Percentiles rank a stretch among this genome's conserved stretches.
Conservation (phyloP, 2,113 vertebrate genomes). For the Pseudorhombus dupliciocellatus region DNA sequence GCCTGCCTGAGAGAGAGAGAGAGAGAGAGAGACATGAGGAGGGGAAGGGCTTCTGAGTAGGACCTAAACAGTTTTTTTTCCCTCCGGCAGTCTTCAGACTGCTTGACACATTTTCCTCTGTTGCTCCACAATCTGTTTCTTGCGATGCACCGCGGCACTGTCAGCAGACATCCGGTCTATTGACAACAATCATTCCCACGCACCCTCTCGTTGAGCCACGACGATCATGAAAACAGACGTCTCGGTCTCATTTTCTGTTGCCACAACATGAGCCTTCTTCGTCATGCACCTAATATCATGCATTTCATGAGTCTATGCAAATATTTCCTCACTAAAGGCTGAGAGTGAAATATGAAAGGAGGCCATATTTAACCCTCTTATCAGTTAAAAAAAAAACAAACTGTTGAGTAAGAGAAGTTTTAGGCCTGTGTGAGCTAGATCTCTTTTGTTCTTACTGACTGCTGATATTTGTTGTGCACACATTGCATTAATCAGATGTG, state of each 20-base stretch:
- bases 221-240: background rate
- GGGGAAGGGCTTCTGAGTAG: background rate
- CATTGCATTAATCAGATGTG: background rate
- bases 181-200: slow-evolving; percentile 48
- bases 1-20: no score
- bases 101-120: background rate
- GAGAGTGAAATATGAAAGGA: slow-evolving; percentile 34
- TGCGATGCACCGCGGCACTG: slow-evolving; percentile 4
- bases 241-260: slow-evolving; percentile 2
- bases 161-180: slow-evolving; percentile 27
- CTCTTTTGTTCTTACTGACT: background rate
- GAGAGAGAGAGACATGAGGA: background rate
- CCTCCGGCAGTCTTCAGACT: background rate
- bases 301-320: background rate
- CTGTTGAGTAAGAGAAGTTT: background rate
- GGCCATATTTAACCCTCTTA: slow-evolving; percentile 52
- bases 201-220: background rate
- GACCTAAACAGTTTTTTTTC: background rate
- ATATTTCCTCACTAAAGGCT: background rate
- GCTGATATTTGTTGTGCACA: background rate
- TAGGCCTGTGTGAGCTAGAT: background rate
- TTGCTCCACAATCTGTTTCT: background rate
- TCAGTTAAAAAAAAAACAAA: no score
- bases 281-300: background rate
- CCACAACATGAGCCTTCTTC: background rate